Evolutionary conservation across 2,113 vertebrate species (phyloP).

Genomic region (Megaleporinus macrocephalus): DNA sequence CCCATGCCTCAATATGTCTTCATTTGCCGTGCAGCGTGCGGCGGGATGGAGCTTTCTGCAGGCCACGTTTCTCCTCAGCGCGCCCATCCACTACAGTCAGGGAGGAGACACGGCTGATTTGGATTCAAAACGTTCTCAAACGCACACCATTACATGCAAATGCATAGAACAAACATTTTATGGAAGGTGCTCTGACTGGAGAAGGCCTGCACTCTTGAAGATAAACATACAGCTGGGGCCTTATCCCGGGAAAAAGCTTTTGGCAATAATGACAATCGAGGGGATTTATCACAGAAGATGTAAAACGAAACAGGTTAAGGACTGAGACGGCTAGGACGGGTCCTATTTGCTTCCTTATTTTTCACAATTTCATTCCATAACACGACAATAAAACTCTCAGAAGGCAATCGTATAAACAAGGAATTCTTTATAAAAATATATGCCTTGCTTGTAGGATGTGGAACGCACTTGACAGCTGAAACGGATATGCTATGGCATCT

Average conservation of each 20-base stretch:
- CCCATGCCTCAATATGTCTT: constrained; percentile 75
- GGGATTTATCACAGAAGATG: background rate
- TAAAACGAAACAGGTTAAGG: background rate
- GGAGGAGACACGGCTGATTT: constrained; percentile 23
- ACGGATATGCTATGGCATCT: constrained; percentile 41
- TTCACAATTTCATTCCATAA: constrained; percentile 13
- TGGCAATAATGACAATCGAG: background rate
- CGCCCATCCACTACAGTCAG: constrained; percentile 71
- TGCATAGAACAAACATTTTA: constrained; percentile 22
- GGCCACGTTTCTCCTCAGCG: constrained; percentile 77
- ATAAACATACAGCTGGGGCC: background rate
- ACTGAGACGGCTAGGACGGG: background rate
- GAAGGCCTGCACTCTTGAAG: background rate
- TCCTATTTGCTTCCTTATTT: background rate
- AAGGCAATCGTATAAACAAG: constrained; percentile 32
- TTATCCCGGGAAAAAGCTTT: background rate
- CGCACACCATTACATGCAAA: constrained; percentile 5
- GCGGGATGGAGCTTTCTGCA: constrained; percentile 66
- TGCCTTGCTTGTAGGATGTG: constrained; percentile 20
- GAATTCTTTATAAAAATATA: constrained; percentile 1
- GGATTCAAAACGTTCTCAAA: constrained; percentile 28
- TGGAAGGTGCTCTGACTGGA: constrained; percentile 2
- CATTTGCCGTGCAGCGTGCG: constrained; percentile 71
- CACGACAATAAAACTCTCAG: constrained; percentile 3
- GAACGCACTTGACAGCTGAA: constrained; percentile 37